These are phyloP conservation scores for Echinarachnius parma DNA, from an alignment of 53 echinoderm and acorn worm genomes.

Conservation along the genomic window DNA sequence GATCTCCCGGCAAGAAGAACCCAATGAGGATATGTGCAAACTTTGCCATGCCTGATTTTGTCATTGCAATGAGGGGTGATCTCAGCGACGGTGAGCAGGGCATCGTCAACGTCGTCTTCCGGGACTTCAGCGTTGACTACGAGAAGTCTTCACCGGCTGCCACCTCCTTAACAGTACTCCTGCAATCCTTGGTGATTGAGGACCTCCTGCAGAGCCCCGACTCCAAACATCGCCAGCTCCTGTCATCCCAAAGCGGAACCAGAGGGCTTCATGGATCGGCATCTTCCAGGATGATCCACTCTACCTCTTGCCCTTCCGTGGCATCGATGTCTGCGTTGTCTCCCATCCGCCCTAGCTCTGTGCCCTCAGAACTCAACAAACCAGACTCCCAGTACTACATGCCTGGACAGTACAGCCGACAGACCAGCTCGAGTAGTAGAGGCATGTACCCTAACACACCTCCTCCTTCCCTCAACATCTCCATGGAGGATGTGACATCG, in stretches of 20 bases:
- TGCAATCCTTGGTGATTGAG: constrained; percentile 85
- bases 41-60: constrained; percentile 85
- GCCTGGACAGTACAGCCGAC: constrained; percentile 34
- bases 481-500: constrained; percentile 61
- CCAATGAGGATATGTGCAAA: constrained; percentile 75
- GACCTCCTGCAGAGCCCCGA: constrained; percentile 73
- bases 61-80: constrained; percentile 77
- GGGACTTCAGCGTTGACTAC: constrained; percentile 84
- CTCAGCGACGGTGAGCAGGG: constrained; percentile 94
- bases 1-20: constrained; percentile 10
- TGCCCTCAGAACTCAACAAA: constrained; percentile 71
- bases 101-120: constrained; percentile 72
- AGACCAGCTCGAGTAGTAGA: constrained; percentile 23
- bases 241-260: constrained; percentile 68
- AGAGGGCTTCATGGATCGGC: constrained; percentile 13
- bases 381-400: constrained; percentile 53
- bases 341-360: constrained; percentile 70
- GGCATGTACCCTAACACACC: constrained; percentile 73
- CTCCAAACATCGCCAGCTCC: constrained; percentile 80
- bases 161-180: constrained; percentile 65
- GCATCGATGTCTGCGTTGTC: constrained; percentile 54
- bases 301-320: constrained; percentile 95
- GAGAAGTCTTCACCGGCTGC: constrained; percentile 71
- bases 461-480: constrained; percentile 76
- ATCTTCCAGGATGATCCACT: constrained; percentile 69